These are phyloP conservation scores for Adelognathus sp. DNA, from an alignment of 2,888 invertebrate genomes.

Conservation along the genomic window DNA sequence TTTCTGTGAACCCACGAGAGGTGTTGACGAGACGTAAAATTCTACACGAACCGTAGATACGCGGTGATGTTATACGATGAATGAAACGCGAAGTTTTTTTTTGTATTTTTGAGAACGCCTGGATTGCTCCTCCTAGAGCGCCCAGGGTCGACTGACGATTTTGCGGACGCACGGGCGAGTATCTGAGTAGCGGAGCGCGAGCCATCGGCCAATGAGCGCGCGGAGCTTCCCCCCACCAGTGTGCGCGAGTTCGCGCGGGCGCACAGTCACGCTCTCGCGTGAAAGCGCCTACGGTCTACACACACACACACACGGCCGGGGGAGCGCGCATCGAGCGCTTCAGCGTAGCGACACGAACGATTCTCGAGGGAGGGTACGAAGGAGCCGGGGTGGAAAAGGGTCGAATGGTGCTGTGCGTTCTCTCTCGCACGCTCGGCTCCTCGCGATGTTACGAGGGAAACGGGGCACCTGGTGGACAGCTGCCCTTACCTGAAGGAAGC, in stretches of 20 bases:
- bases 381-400: slow-evolving; percentile 48
- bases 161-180: slow-evolving; percentile 69
- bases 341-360: too few species aligned
- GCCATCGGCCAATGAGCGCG: slow-evolving; percentile 75
- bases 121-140: slow-evolving; percentile 67
- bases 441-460: slow-evolving; percentile 51
- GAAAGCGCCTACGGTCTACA: slow-evolving; percentile 22
- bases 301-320: too few species aligned
- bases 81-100: neutral
- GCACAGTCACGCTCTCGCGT: slow-evolving; percentile 13
- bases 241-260: neutral
- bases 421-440: neutral
- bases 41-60: neutral
- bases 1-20: too few species aligned
- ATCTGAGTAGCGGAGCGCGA: slow-evolving; percentile 78
- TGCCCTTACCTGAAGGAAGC: slow-evolving; percentile 77
- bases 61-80: neutral
- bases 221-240: slow-evolving; percentile 42
- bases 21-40: too few species aligned
- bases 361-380: slow-evolving; percentile 30
- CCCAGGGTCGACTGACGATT: slow-evolving; percentile 78
- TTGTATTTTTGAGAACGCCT: slow-evolving; percentile 36
- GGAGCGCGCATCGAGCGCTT: neutral
- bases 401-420: neutral
- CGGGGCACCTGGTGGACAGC: slow-evolving; percentile 79